Evolutionary conservation across 1,140 invertebrate genomes (phyloP).

Genomic region (Drosophila malerkotliana): DNA sequence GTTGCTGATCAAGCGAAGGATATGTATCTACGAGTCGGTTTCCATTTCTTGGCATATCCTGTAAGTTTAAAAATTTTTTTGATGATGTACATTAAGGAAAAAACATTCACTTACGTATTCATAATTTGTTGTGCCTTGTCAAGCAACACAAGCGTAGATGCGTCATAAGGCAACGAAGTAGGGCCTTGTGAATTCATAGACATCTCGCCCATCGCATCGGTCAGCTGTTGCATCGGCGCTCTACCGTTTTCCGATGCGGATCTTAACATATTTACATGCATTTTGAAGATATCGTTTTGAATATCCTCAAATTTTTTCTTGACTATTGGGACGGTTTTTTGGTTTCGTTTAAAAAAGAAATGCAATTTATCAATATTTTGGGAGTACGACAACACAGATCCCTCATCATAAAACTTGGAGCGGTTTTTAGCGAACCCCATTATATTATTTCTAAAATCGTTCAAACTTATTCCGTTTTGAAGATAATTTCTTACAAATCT

Average conservation of each 20-base stretch:
- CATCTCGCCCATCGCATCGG: constrained; percentile 34
- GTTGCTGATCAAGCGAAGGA: background rate
- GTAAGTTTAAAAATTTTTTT: background rate
- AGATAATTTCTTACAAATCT: background rate
- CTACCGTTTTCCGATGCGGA: background rate
- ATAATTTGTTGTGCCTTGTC: constrained; percentile 23
- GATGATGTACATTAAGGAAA: background rate
- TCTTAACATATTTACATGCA: constrained; percentile 20
- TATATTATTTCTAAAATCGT: background rate
- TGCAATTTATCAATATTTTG: constrained; percentile 9
- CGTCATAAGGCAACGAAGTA: constrained; percentile 31
- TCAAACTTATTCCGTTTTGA: constrained; percentile 2
- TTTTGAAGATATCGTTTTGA: constrained; percentile 10
- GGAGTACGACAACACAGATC: background rate
- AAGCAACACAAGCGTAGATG: constrained; percentile 31
- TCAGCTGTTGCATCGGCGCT: constrained; percentile 22
- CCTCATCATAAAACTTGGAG: background rate
- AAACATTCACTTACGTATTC: constrained; percentile 33
- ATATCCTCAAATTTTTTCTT: background rate
- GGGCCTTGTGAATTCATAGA: constrained; percentile 8
- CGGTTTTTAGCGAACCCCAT: background rate
- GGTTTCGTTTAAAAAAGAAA: background rate
- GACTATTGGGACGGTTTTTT: background rate
- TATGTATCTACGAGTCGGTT: background rate
- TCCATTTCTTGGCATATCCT: background rate